phyloP scores from a whole-genome alignment of 2,888 invertebrate genomes.

The Tachina fera region DNA sequence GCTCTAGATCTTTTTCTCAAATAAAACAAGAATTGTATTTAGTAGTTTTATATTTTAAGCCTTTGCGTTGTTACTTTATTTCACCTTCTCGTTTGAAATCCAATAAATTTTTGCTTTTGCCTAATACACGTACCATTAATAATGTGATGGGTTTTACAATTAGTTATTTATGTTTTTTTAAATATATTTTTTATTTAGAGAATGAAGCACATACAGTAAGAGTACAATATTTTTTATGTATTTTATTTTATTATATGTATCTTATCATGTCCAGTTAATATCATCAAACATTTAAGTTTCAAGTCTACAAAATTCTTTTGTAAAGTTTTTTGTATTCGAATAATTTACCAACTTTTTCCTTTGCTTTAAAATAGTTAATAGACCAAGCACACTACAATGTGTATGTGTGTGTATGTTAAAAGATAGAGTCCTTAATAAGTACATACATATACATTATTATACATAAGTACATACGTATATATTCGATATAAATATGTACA shows the following conservation, averaged over 20 bases:
- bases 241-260: slow-evolving; percentile 60
- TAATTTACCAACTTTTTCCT: slow-evolving; percentile 48
- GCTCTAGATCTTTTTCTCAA: background rate
- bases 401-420: slow-evolving; percentile 16
- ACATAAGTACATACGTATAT: background rate
- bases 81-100: slow-evolving; percentile 74
- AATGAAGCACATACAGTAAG: slow-evolving; percentile 72
- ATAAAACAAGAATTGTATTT: slow-evolving; percentile 40
- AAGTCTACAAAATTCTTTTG: slow-evolving; percentile 47
- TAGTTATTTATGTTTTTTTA: slow-evolving; percentile 45
- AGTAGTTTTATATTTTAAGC: slow-evolving; percentile 74
- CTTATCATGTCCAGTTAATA: slow-evolving; percentile 58
- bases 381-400: slow-evolving; percentile 2
- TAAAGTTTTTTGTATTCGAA: slow-evolving; percentile 8
- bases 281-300: slow-evolving; percentile 55
- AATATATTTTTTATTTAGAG: slow-evolving; percentile 60
- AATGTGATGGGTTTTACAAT: slow-evolving; percentile 65
- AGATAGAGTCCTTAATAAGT: background rate
- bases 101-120: slow-evolving; percentile 74
- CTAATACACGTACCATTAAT: slow-evolving; percentile 73
- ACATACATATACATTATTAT: no score
- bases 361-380: slow-evolving; percentile 35
- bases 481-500: background rate
- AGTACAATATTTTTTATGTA: slow-evolving; percentile 63
- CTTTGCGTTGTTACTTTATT: slow-evolving; percentile 79